A percentile compares a stretch with the other conserved stretches of the same genome.
Conservation (phyloP, 2,888 invertebrate species). For the Dryomyza anilis region DNA sequence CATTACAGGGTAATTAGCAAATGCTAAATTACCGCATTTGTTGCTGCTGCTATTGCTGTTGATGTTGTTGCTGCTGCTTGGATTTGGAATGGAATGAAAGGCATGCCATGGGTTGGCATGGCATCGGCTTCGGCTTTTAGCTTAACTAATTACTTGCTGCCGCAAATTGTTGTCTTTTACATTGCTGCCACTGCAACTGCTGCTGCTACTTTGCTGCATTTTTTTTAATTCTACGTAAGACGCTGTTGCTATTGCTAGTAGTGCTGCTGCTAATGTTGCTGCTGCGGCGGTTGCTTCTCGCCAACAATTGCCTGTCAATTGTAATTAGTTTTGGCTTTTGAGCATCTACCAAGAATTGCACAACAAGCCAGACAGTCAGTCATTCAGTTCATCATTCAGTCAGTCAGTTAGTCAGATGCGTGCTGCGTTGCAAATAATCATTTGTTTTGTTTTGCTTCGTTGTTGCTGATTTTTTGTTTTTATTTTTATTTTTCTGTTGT, state of each 20-base stretch:
- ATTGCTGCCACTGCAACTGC: conserved; percentile 9
- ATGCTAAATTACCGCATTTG: conserved; percentile 47
- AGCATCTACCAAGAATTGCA: conserved; percentile 35
- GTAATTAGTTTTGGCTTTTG: conserved; percentile 34
- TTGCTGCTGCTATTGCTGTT: conserved; percentile 2
- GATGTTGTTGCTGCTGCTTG: background rate
- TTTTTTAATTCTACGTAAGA: background rate
- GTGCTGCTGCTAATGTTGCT: conserved; percentile 27
- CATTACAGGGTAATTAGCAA: conserved; percentile 54
- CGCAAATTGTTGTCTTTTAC: conserved; percentile 28
- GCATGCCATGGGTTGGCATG: too few relatives aligned
- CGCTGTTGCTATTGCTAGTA: background rate
- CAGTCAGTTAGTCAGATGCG: background rate
- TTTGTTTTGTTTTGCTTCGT: background rate
- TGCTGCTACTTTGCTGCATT: conserved; percentile 12
- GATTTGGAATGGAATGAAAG: background rate
- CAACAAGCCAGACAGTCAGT: too few relatives aligned
- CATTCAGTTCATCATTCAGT: too few relatives aligned
- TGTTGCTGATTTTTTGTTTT: background rate
- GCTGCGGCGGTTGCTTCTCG: conserved; percentile 35
- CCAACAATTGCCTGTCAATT: conserved; percentile 44
- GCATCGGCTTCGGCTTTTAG: conserved; percentile 10
- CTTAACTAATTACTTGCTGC: conserved; percentile 31
- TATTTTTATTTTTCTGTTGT: background rate
- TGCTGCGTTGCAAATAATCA: too few relatives aligned